A percentile compares a stretch with the other conserved stretches of the same genome.
Conservation (phyloP, 2,888 invertebrate species). For the Sesia apiformis region DNA sequence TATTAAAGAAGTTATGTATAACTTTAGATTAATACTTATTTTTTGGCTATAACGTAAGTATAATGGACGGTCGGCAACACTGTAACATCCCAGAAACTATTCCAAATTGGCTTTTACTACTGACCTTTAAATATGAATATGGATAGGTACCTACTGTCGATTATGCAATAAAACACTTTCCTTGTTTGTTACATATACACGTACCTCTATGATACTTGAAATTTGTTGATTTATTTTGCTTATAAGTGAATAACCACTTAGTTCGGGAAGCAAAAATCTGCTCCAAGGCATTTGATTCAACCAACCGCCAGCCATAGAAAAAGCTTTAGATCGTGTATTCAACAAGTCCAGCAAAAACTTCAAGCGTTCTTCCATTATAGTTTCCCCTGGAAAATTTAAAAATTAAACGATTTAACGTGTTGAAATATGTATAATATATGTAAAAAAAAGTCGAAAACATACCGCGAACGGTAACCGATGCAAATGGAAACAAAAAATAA, state of each 20-base stretch:
- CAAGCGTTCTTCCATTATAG: slow-evolving; percentile 74
- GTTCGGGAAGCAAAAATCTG: slow-evolving; percentile 76
- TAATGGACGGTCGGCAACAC: too few relatives aligned
- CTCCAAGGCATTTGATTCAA: slow-evolving; percentile 81
- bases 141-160: background rate
- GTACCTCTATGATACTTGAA: slow-evolving; percentile 67
- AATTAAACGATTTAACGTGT: background rate
- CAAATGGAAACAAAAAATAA: too few relatives aligned
- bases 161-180: too few relatives aligned
- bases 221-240: slow-evolving; percentile 64
- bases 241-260: slow-evolving; percentile 76
- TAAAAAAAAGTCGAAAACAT: too few relatives aligned
- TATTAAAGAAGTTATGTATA: too few relatives aligned
- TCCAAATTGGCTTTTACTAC: background rate
- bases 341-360: slow-evolving; percentile 38
- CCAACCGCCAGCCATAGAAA: slow-evolving; percentile 79
- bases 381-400: slow-evolving; percentile 47
- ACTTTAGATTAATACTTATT: too few relatives aligned
- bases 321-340: slow-evolving; percentile 46
- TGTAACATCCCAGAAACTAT: too few relatives aligned
- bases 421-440: too few relatives aligned
- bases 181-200: background rate
- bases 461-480: too few relatives aligned
- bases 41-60: too few relatives aligned
- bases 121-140: background rate